phyloP scores from a whole-genome alignment of 2,113 vertebrate species.

The Zingel zingel region DNA sequence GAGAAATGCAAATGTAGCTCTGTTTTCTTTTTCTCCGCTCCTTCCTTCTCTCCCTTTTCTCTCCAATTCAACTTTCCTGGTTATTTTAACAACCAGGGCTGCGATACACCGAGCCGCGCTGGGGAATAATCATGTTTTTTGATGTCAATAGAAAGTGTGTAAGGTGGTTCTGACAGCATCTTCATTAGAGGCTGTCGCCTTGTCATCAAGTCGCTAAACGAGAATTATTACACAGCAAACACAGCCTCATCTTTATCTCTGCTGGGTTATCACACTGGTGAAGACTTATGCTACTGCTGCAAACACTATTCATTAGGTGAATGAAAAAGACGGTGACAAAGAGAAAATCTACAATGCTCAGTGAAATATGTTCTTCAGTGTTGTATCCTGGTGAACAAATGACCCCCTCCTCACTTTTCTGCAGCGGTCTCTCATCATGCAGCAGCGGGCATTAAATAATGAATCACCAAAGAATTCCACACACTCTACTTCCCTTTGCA shows the following conservation, averaged over 20 bases:
- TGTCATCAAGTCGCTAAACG: conserved; percentile 55
- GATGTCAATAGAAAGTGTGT: conserved; percentile 53
- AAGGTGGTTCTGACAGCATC: conserved; percentile 50
- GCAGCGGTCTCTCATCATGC: conserved; percentile 45
- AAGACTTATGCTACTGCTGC: neutral
- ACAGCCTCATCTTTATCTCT: conserved; percentile 12
- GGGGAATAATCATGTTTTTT: conserved; percentile 39
- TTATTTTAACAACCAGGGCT: conserved; percentile 57
- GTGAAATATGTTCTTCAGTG: conserved; percentile 13
- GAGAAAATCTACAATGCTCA: conserved; percentile 2
- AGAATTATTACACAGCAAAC: conserved; percentile 48
- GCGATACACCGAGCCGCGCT: conserved; percentile 10
- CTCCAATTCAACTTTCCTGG: conserved; percentile 55
- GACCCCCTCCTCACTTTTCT: conserved; percentile 33
- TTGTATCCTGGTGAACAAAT: conserved; percentile 20
- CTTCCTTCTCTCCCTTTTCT: conserved; percentile 37
- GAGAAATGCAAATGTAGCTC: conserved; percentile 87
- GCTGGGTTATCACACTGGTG: neutral
- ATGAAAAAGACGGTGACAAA: neutral
- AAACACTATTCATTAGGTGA: conserved; percentile 5
- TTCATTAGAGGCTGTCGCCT: conserved; percentile 63
- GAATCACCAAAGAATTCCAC: conserved; percentile 21
- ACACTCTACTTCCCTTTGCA: conserved; percentile 32
- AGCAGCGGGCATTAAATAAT: conserved; percentile 51
- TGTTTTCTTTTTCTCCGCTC: conserved; percentile 37